phyloP scores from a whole-genome alignment of 2,113 vertebrate genomes.

The Myotis yumanensis region DNA sequence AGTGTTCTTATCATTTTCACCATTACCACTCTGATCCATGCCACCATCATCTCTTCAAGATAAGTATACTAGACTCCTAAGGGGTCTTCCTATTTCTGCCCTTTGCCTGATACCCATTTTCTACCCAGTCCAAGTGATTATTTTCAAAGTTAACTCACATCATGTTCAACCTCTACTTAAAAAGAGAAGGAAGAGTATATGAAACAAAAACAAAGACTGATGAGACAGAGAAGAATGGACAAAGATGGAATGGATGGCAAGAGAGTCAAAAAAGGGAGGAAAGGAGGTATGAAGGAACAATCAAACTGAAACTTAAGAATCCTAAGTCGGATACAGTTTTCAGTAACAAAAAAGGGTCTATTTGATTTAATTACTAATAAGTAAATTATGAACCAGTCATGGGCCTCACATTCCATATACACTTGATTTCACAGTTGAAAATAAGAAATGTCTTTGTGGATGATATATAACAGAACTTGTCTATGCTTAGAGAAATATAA shows the following conservation, averaged over 20 bases:
- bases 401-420: neutral
- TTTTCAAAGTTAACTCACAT: neutral
- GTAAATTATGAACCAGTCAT: neutral
- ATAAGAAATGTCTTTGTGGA: neutral
- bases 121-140: neutral
- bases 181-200: neutral
- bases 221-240: neutral
- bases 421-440: conserved; percentile 31
- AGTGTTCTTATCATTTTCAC: neutral
- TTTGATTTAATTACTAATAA: conserved; percentile 13
- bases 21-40: neutral
- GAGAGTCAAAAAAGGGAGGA: neutral
- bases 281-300: neutral
- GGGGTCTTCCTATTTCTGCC: neutral
- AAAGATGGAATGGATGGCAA: neutral
- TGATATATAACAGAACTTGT: neutral
- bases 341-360: neutral
- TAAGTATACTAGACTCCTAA: neutral
- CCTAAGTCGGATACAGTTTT: neutral
- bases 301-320: neutral
- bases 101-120: neutral
- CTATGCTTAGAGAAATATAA: neutral
- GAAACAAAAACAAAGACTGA: neutral
- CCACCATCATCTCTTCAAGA: neutral
- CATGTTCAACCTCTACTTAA: neutral